Percentiles rank a stretch among this genome's conserved stretches.
Evolutionary conservation across 2,888 invertebrate genomes (phyloP).

Genomic region (Leucoma salicis): DNA sequence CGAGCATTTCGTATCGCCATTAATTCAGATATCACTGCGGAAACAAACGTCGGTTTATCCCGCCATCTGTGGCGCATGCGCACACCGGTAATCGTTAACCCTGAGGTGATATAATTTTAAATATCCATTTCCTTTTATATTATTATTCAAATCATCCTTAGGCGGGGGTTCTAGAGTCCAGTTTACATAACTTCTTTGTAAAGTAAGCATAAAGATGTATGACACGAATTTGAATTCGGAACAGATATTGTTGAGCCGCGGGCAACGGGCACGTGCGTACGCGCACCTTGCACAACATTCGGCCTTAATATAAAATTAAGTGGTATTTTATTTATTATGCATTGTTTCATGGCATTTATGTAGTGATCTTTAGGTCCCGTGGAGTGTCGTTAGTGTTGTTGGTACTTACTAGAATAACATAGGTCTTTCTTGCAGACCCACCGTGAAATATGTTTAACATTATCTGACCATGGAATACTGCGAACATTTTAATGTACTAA

Average conservation of each 20-base stretch:
- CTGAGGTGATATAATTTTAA: slow-evolving; percentile 82
- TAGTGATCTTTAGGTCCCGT: slow-evolving; percentile 19
- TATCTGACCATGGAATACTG: too few species aligned
- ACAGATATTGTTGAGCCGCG: slow-evolving; percentile 69
- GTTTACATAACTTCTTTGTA: slow-evolving; percentile 56
- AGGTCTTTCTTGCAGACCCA: too few species aligned
- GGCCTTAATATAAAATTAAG: slow-evolving; percentile 58
- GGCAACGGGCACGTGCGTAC: slow-evolving; percentile 75
- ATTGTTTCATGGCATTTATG: slow-evolving; percentile 43
- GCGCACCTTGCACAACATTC: slow-evolving; percentile 76
- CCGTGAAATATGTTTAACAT: too few species aligned
- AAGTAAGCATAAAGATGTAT: slow-evolving; percentile 72
- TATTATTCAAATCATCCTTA: slow-evolving; percentile 73
- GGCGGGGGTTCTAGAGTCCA: slow-evolving; percentile 64
- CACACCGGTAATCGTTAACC: slow-evolving; percentile 81
- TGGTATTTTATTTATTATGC: slow-evolving; percentile 57
- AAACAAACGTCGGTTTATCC: slow-evolving; percentile 82
- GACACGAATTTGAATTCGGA: slow-evolving; percentile 78
- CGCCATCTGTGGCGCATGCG: slow-evolving; percentile 79
- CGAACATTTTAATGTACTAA: too few species aligned
- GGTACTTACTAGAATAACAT: too few species aligned
- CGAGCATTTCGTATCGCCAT: slow-evolving; percentile 78
- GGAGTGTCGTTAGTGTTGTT: too few species aligned
- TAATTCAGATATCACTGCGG: slow-evolving; percentile 83
- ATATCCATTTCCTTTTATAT: slow-evolving; percentile 77